Evolutionary conservation across 2,113 vertebrate species (phyloP).

Genomic region (Agapornis roseicollis): DNA sequence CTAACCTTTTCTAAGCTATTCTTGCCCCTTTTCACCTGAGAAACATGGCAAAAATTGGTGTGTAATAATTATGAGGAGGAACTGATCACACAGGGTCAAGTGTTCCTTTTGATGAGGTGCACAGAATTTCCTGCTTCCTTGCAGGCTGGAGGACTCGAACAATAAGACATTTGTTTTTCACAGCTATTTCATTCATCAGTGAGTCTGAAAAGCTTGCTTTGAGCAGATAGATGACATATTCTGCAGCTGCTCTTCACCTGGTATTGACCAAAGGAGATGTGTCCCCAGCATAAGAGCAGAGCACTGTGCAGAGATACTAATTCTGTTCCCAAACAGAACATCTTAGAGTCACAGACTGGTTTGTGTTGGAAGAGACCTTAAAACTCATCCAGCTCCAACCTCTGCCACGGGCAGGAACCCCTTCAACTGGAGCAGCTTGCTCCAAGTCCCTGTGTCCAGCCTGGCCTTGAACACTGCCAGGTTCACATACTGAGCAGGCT

Average conservation of each 20-base stretch:
- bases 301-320: background rate
- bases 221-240: background rate
- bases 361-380: background rate
- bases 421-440: background rate
- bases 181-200: background rate
- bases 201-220: constrained; percentile 3
- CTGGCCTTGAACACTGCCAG: background rate
- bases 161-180: constrained; percentile 16
- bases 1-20: background rate
- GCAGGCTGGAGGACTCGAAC: background rate
- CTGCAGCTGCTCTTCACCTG: background rate
- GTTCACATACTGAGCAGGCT: background rate
- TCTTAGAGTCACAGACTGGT: background rate
- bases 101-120: constrained; percentile 14
- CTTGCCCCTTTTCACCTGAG: constrained; percentile 16
- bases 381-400: background rate
- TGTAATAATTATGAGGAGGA: constrained; percentile 17
- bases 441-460: background rate
- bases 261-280: background rate
- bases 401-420: background rate
- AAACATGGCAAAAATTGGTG: background rate
- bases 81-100: constrained; percentile 37
- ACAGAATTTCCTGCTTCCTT: constrained; percentile 13
- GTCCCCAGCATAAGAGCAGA: background rate
- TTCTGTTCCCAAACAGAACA: background rate